Conservation (phyloP, 2,113 vertebrate genomes). For the Origma solitaria region DNA sequence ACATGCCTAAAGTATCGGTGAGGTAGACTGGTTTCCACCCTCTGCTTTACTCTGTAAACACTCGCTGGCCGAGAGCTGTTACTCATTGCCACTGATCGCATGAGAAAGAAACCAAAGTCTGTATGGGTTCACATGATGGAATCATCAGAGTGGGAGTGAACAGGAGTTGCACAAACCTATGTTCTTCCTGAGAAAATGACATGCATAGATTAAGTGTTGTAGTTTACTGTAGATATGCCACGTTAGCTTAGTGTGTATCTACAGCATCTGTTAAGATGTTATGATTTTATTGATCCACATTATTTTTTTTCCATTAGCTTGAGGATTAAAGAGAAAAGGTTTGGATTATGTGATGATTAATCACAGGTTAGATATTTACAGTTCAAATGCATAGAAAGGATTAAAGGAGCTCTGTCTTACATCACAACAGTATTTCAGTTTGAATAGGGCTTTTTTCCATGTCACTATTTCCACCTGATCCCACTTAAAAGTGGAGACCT, state of each 20-base stretch:
- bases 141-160: conserved; percentile 4
- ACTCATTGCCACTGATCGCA: neutral
- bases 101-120: neutral
- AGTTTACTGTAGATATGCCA: neutral
- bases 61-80: neutral
- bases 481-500: neutral
- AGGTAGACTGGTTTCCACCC: neutral
- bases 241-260: neutral
- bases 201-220: neutral
- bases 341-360: conserved; percentile 20
- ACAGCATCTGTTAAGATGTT: neutral
- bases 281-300: neutral
- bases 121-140: neutral
- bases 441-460: neutral
- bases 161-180: neutral
- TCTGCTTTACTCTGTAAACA: neutral
- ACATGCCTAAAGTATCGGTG: neutral
- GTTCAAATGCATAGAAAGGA: neutral
- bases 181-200: conserved; percentile 11
- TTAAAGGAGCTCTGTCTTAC: neutral
- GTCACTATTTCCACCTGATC: conserved; percentile 20
- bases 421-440: conserved; percentile 11
- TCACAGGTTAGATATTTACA: conserved; percentile 11
- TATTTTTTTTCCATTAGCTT: conserved; percentile 22
- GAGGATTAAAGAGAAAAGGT: conserved; percentile 2